Conservation (phyloP, 2,113 vertebrate species). For the Patagioenas fasciata region DNA sequence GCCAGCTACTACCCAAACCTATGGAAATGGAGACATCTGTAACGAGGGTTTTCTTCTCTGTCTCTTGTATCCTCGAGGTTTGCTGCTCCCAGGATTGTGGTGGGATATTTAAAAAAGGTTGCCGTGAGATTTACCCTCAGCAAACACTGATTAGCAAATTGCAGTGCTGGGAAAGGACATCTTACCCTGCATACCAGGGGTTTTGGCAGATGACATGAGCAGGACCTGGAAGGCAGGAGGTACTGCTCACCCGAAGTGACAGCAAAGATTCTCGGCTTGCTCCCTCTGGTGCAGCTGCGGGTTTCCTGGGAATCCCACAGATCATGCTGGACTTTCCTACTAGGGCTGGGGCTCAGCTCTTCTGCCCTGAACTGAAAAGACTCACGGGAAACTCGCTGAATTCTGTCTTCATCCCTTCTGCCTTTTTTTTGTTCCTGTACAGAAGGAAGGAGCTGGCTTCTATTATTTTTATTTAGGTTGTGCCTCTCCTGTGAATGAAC, state of each 20-base stretch:
- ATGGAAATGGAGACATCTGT: neutral
- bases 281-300: neutral
- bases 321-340: neutral
- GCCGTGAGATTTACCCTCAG: neutral
- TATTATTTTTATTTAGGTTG: neutral
- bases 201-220: neutral
- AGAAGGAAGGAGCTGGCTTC: neutral
- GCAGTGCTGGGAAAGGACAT: neutral
- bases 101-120: neutral
- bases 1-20: rapidly evolving
- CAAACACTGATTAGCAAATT: neutral
- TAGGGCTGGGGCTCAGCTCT: rapidly evolving
- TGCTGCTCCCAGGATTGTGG: neutral
- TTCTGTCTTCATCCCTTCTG: neutral
- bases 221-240: neutral
- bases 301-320: neutral
- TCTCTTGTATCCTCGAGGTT: neutral
- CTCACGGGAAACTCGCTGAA: neutral
- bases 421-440: neutral
- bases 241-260: neutral
- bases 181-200: neutral
- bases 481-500: neutral
- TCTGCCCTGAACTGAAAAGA: neutral
- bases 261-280: neutral
- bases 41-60: neutral